A percentile compares a stretch with the other conserved stretches of the same genome.
Conservation (phyloP, 2,888 invertebrate genomes). For the Crossocerus cetratus region DNA sequence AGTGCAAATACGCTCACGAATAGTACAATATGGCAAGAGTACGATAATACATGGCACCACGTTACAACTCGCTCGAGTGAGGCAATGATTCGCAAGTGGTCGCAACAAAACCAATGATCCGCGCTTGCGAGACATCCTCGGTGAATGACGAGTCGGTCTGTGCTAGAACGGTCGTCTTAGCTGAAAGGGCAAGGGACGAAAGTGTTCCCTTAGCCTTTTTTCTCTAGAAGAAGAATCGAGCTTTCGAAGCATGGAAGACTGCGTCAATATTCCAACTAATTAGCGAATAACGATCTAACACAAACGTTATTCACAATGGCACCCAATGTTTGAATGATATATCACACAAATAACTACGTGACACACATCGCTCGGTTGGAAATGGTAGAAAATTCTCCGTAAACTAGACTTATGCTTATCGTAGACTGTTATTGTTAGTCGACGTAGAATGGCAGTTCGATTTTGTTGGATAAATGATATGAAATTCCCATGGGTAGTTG, state of each 20-base stretch:
- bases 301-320: slow-evolving; percentile 7
- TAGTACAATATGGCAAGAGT: slow-evolving; percentile 59
- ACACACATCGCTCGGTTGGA: slow-evolving; percentile 8
- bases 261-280: background rate
- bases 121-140: too few relatives aligned
- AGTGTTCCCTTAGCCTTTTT: background rate
- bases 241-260: background rate
- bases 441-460: too few relatives aligned
- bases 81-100: background rate
- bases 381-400: background rate
- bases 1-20: slow-evolving; percentile 38
- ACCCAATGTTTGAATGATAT: slow-evolving; percentile 30
- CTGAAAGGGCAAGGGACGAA: too few relatives aligned
- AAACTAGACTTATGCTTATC: background rate
- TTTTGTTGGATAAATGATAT: too few relatives aligned
- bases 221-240: background rate
- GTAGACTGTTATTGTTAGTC: too few relatives aligned
- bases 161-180: too few relatives aligned
- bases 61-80: slow-evolving; percentile 6
- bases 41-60: slow-evolving; percentile 55
- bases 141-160: too few relatives aligned
- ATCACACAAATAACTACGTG: slow-evolving; percentile 33
- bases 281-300: background rate
- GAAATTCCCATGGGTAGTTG: too few relatives aligned
- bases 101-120: too few relatives aligned